Evolutionary conservation across 1,140 invertebrate genomes (phyloP).

Genomic region (Papilio machaon): DNA sequence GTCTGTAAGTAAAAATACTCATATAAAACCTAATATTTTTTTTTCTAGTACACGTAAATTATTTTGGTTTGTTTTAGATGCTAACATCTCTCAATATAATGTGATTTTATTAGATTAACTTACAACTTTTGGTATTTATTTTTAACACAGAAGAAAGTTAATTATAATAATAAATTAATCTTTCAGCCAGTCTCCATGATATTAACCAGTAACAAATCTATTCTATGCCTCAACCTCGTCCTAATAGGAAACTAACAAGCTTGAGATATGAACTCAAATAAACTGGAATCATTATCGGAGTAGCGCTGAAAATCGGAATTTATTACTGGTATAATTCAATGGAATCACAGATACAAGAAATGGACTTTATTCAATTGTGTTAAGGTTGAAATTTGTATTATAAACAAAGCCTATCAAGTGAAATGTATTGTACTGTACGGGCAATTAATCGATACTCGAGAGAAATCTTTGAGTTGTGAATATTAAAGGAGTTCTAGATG

Average conservation of each 20-base stretch:
- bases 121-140: background rate
- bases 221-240: conserved; percentile 26
- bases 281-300: conserved; percentile 31
- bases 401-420: background rate
- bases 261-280: conserved; percentile 39
- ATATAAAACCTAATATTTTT: no score
- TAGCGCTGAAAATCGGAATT: conserved; percentile 34
- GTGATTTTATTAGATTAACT: background rate
- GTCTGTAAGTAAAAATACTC: no score
- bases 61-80: no score
- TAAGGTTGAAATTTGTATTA: conserved; percentile 19
- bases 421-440: conserved; percentile 15
- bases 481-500: conserved; percentile 30
- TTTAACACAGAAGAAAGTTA: background rate
- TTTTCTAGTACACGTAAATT: no score
- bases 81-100: background rate
- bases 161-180: conserved; percentile 17
- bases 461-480: conserved; percentile 37
- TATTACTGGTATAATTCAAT: conserved; percentile 26
- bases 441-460: conserved; percentile 35
- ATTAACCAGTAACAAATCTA: conserved; percentile 23
- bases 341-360: background rate
- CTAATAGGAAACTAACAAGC: conserved; percentile 26
- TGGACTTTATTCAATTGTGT: background rate
- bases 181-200: background rate